Base-by-base conservation (phyloP, 2,888 invertebrate genomes). In the Galerucella calmariensis region DNA sequence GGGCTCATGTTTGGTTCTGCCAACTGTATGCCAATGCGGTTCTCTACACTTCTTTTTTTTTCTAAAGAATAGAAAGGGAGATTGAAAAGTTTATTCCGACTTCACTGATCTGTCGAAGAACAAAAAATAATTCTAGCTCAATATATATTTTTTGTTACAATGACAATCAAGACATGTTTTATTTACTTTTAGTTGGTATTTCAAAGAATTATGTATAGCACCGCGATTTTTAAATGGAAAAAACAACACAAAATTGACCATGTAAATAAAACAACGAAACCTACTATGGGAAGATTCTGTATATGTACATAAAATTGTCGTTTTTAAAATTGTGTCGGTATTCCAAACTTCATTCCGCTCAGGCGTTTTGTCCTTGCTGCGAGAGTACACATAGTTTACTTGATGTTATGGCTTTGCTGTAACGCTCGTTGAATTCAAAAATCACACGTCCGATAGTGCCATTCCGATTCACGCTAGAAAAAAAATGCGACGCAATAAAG, bases 351-450 rank as follows among this genome's bases (percentile, higher is more conserved):
- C 68, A 70, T 67, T 63, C 67, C 74, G 68, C 73, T 75, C 67
- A 56, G 48, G 62, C 69, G 68, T 76, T 76, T 76, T 74, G 68
- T 75, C 75, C 70, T 71, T 51, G 53, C 62, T 53, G 20, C 46
- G 56, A 61, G 46, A 61, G 62, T 63, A 74, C 69, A 67, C 69
- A 74, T 72, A 73, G 68, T 68, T 69, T 74, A 73, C 71, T 78
- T 74, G 75, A 74, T 75, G 76, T 80, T 79, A 79, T 79, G 78
- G 77, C 76, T 68, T 66, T 72, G 73, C 75, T 75, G 74, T 77
- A 75, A 80, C 81, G 81, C 78, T 78, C 76, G 77, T 79, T 79
- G 81, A 81, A 82, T 81, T 79, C 77, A 74, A 80, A 80, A 82
- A 80, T 79, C 79, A 76, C 77, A 80, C 79, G 79, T 79, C 76